Conservation (phyloP, 2,888 invertebrate genomes). For the Molanna angustata region DNA sequence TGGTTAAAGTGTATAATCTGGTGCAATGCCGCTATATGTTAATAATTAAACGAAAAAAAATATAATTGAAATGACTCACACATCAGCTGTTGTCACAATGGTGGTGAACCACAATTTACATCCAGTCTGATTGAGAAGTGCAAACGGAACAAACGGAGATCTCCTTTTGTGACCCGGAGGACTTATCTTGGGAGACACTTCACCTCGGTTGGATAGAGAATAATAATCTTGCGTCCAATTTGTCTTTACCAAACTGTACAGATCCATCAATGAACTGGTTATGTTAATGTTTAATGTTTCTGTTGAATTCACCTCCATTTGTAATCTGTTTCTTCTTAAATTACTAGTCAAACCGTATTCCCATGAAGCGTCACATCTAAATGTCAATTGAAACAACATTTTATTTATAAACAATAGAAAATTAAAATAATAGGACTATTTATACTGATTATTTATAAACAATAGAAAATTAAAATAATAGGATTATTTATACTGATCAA, state of each 20-base stretch:
- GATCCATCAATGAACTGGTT: slow-evolving; percentile 83
- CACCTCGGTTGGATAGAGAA: slow-evolving; percentile 40
- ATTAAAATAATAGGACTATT: too few relatives aligned
- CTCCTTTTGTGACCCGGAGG: slow-evolving; percentile 68
- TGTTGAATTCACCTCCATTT: slow-evolving; percentile 61
- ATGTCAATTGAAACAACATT: too few relatives aligned
- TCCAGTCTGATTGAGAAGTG: slow-evolving; percentile 89
- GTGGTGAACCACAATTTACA: slow-evolving; percentile 83
- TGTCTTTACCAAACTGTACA: slow-evolving; percentile 74
- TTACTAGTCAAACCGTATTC: slow-evolving; percentile 61
- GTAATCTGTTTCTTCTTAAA: slow-evolving; percentile 58
- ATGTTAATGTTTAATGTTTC: slow-evolving; percentile 83
- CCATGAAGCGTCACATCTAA: slow-evolving; percentile 66
- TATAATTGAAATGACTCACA: too few relatives aligned
- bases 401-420: too few relatives aligned
- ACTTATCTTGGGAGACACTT: slow-evolving; percentile 48
- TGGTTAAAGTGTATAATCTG: too few relatives aligned
- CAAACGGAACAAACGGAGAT: slow-evolving; percentile 93
- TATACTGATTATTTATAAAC: too few relatives aligned
- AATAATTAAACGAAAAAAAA: too few relatives aligned
- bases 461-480: too few relatives aligned
- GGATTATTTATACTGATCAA: too few relatives aligned
- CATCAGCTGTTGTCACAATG: slow-evolving; percentile 67
- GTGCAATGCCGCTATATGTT: too few relatives aligned
- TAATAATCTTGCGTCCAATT: slow-evolving; percentile 87